Evolutionary conservation across 2,888 invertebrate species (phyloP), one percentile per base, ranked within the genome.

Genomic region (Trichogramma dendrolimi): DNA sequence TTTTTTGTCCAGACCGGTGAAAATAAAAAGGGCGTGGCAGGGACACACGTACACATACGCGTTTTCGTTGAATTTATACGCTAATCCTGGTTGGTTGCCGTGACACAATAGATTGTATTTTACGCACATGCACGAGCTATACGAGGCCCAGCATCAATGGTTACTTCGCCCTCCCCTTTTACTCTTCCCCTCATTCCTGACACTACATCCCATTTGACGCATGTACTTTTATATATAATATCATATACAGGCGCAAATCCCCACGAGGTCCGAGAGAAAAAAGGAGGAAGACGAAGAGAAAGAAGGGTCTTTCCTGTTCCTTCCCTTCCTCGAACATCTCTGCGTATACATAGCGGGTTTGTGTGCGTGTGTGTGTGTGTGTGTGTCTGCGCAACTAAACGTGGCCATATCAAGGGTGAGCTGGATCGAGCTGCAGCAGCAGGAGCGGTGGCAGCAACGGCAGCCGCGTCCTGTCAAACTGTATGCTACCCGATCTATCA

Each of bases 401-500:
- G 27, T 2, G 27, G 27, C 27, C 27, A 27, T 27, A 27, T 27
- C 27, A 27, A 27, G 27, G 27, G 27, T 27, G 27, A 27, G 27
- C 27, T 27, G 27, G 27, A 27, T 27, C 27, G 27, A 27, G 27
- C 27, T 27, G 27, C 27, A 27, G 27, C 27, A 27, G 27, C 27
- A 27, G 27, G 27, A 27, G 27, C 27, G 27, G 27, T 60, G 39
- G 39, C 14, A 40, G 7, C 47, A 8, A 43, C 42, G 56, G 44
- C 40, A 47, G 60, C 62, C 57, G 55, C 62, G 57, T 41, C 49
- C 62, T 61, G 63, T 63, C 65, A 65, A 48, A 50, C 61, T 55
- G 44, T 27, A 44, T 10, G 52, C 68, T 65, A 71, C 70, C 71
- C 79, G 73, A 79, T 79, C 78, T 78, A 79, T 79, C 79, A 79